Evolutionary conservation across 2,888 invertebrate species (phyloP).

Genomic region (Heteropelma amictum): DNA sequence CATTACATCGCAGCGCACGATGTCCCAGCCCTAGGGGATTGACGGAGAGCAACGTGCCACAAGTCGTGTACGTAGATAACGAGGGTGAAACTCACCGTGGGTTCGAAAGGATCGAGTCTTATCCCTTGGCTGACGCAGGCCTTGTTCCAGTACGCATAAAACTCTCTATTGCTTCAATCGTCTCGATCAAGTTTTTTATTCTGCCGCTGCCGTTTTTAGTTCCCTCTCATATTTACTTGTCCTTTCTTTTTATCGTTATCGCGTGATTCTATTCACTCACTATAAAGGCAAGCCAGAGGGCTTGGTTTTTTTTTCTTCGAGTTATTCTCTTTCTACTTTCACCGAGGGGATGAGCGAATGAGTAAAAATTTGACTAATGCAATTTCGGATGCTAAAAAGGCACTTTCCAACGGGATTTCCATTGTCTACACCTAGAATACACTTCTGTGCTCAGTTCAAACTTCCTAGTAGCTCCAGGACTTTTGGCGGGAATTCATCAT

Average conservation of each 20-base stretch:
- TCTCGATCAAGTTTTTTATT: slow-evolving; percentile 40
- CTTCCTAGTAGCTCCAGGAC: slow-evolving; percentile 35
- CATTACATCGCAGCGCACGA: slow-evolving; percentile 72
- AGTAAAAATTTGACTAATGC: slow-evolving; percentile 74
- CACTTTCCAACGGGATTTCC: slow-evolving; percentile 62
- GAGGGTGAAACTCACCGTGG: slow-evolving; percentile 12
- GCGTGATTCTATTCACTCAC: slow-evolving; percentile 23
- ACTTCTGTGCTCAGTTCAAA: slow-evolving; percentile 57
- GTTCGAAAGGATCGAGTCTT: slow-evolving; percentile 22
- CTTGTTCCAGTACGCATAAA: slow-evolving; percentile 36
- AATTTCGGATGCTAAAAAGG: slow-evolving; percentile 74
- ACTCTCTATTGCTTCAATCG: slow-evolving; percentile 31
- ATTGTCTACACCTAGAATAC: slow-evolving; percentile 66
- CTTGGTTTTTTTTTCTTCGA: slow-evolving; percentile 39
- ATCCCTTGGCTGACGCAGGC: slow-evolving; percentile 31
- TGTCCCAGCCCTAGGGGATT: slow-evolving; percentile 51
- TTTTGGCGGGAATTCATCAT: too few relatives aligned
- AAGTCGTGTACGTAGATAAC: slow-evolving; percentile 16
- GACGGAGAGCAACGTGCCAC: slow-evolving; percentile 26
- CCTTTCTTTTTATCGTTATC: slow-evolving; percentile 50
- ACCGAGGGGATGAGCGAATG: slow-evolving; percentile 44
- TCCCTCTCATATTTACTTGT: background rate
- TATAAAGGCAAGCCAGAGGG: slow-evolving; percentile 22
- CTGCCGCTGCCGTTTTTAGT: slow-evolving; percentile 25
- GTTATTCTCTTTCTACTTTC: slow-evolving; percentile 55